A percentile compares a stretch with the other conserved stretches of the same genome.
Conservation (phyloP, 2,113 vertebrate species). For the Bujurquina vittata region DNA sequence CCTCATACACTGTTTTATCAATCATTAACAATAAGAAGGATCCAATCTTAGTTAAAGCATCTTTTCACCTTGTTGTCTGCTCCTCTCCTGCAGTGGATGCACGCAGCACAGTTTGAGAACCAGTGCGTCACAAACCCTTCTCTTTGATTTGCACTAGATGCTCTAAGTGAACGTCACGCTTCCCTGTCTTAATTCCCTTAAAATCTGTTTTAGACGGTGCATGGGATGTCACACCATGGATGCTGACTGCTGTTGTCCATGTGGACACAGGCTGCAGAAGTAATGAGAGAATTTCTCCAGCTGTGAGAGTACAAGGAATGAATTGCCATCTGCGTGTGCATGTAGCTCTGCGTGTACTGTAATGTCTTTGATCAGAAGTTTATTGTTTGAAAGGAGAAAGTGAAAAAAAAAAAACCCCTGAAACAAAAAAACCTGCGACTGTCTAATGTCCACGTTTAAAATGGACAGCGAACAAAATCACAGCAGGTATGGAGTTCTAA, state of each 20-base stretch:
- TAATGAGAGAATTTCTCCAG: neutral
- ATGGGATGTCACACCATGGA: neutral
- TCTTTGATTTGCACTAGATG: neutral
- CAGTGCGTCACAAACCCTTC: neutral
- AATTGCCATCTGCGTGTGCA: neutral
- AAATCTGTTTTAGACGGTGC: fast-evolving
- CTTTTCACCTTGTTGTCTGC: neutral
- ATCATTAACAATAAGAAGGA: neutral
- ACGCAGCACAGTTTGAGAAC: no score
- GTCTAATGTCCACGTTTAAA: constrained; percentile 22
- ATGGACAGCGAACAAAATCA: constrained; percentile 34
- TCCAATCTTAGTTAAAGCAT: neutral
- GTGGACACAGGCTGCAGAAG: neutral
- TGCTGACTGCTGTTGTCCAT: neutral
- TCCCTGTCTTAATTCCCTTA: neutral
- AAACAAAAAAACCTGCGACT: neutral
- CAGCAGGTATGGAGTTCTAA: constrained; percentile 34
- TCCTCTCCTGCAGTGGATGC: neutral
- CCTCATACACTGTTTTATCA: neutral
- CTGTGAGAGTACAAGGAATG: neutral
- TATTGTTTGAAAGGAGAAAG: neutral
- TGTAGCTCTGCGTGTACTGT: neutral
- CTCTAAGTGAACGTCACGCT: neutral
- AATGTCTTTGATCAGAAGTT: neutral
- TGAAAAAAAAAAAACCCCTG: neutral